phyloP scores from a whole-genome alignment of 2,113 vertebrate species.

The Ariopsis seemanni region DNA sequence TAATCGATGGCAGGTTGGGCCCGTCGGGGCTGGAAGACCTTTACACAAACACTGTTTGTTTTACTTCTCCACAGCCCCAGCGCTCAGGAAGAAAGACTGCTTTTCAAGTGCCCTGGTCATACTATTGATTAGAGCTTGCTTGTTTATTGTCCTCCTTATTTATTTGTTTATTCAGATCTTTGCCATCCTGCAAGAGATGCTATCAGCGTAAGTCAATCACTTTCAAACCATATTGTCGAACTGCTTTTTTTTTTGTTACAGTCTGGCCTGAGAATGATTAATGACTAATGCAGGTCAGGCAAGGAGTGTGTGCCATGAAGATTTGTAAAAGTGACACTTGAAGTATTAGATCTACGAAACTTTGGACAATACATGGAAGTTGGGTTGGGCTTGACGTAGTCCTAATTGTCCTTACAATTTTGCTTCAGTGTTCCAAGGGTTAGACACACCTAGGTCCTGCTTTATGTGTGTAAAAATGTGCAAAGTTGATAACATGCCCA shows the following conservation, averaged over 20 bases:
- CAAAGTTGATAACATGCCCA: not conserved
- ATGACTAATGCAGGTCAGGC: not conserved
- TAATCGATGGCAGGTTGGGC: constrained; percentile 61
- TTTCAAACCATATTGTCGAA: constrained; percentile 34
- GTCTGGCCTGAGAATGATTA: constrained; percentile 14
- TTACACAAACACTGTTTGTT: constrained; percentile 57
- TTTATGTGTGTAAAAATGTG: not conserved
- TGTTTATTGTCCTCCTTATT: constrained; percentile 54
- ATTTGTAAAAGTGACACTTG: constrained; percentile 23
- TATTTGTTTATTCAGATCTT: constrained; percentile 49
- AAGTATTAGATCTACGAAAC: constrained; percentile 9
- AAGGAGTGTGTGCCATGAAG: not conserved
- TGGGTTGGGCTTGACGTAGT: not conserved
- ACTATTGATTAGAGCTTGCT: constrained; percentile 51
- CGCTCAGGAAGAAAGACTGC: constrained; percentile 47
- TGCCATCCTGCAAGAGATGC: constrained; percentile 36
- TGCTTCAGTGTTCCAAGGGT: not conserved
- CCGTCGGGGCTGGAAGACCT: constrained; percentile 55
- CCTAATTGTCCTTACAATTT: not conserved
- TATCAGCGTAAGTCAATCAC: constrained; percentile 47
- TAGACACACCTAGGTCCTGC: not conserved
- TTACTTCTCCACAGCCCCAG: constrained; percentile 34
- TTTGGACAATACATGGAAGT: constrained; percentile 6
- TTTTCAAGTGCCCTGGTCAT: constrained; percentile 47
- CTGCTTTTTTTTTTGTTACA: constrained; percentile 14